Evolutionary conservation across 2,113 vertebrate species (phyloP), one percentile per base, ranked within the genome.

Genomic region (Trichomycterus rosablanca): DNA sequence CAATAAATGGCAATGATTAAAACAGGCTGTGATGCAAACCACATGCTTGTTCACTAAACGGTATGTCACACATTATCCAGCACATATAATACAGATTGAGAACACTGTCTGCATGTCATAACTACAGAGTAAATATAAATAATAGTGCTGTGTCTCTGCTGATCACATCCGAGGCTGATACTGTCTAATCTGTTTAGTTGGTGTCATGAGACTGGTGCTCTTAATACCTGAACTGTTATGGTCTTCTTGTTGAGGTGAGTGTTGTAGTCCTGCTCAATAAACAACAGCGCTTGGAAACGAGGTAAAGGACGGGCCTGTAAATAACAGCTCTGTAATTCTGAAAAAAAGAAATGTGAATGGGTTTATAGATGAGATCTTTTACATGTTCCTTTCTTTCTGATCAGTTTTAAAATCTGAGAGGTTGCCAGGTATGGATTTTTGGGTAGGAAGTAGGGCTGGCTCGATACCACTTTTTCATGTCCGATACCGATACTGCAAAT

Each of bases 221-320:
- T n/a, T 30, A 30, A 30, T 37, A 37, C 95, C 70, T 95, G 93
- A 43, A 93, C 95, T 34, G 89, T 92, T 76, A 97, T 92, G 70
- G 90, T 86, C 42, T 91, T 91, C 72, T 89, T 90, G 61, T 89
- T 91, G 74, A 89, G 83, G 71, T 95, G 91, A 0, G 88, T 88
- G 62, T 95, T 92, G 61, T 91, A 87, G 82, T 94, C 91, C 30
- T 97, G 93, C 52, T 94, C 95, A 7, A 98, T 97, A 74, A 86
- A 92, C 53, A 98, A 80, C 58, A 90, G 81, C 0, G 95, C 86
- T 72, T 94, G 94, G 81, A 93, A 93, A 43, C 89, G 87, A 0
- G 93, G 89, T 63, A 84, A 78, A 0, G 88, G 87, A 4, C 91
- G 90, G 19, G 91, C 86, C 5, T 95, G 93, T 67, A 92, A 86